Percentiles rank a stretch among this genome's conserved stretches.
Conservation (phyloP, 2,888 invertebrate genomes). For the Seira musarum region DNA sequence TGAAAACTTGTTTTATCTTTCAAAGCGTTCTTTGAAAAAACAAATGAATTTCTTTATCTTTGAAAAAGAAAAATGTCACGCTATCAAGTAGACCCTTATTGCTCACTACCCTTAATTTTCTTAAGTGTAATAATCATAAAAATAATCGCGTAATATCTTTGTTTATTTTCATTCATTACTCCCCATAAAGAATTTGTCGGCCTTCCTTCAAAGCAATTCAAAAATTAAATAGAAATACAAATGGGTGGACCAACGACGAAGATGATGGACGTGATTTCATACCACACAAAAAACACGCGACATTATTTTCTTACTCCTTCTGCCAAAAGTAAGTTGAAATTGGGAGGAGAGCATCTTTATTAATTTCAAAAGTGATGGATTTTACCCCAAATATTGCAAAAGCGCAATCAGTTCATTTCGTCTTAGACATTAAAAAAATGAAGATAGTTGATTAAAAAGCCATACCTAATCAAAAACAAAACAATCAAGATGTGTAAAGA, state of each 20-base stretch:
- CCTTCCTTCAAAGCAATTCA: not conserved
- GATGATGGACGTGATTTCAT: too few relatives aligned
- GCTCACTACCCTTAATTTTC: not conserved
- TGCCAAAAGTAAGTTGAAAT: not conserved
- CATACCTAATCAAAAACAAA: too few relatives aligned
- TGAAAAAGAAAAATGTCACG: not conserved
- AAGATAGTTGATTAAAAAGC: too few relatives aligned
- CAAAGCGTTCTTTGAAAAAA: too few relatives aligned
- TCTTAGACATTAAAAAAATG: too few relatives aligned
- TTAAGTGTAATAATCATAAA: not conserved
- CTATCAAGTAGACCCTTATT: not conserved
- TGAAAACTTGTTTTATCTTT: not conserved
- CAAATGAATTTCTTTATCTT: too few relatives aligned
- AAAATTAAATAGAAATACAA: not conserved
- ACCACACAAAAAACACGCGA: not conserved
- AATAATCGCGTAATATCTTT: not conserved
- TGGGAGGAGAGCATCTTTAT: not conserved
- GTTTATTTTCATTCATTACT: not conserved
- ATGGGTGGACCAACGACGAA: not conserved
- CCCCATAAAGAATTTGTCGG: not conserved
- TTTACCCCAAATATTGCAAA: too few relatives aligned
- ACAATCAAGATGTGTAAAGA: too few relatives aligned
- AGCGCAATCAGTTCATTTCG: too few relatives aligned
- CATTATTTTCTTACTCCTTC: not conserved
- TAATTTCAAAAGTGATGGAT: not conserved